phyloP scores from a whole-genome alignment of 2,797 vertebrate species.

The Hylomyscus alleni region DNA sequence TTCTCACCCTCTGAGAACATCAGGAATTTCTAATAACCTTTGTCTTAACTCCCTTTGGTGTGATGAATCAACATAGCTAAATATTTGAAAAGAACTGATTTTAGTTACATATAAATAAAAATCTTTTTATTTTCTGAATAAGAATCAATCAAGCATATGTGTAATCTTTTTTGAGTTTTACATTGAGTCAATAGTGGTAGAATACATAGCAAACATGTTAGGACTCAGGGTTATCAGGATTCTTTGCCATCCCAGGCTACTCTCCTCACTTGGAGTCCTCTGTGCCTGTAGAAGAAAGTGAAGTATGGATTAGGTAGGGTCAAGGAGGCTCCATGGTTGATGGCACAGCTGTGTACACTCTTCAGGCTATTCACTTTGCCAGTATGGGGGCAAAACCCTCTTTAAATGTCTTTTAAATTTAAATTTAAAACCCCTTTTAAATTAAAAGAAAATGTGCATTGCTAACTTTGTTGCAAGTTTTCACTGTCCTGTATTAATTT shows the following conservation, averaged over 20 bases:
- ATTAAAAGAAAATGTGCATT: neutral
- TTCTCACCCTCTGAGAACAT: constrained; percentile 21
- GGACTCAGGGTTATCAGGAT: neutral
- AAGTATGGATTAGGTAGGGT: neutral
- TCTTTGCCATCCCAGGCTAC: neutral
- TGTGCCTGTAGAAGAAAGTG: neutral
- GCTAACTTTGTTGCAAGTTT: neutral
- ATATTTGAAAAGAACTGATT: neutral
- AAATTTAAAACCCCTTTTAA: no score
- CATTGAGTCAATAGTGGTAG: neutral
- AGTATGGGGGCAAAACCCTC: neutral
- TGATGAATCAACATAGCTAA: neutral
- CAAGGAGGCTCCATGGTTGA: neutral
- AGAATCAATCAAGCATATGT: neutral
- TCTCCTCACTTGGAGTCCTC: neutral
- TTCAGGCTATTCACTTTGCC: neutral
- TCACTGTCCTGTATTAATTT: neutral
- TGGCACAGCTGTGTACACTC: neutral
- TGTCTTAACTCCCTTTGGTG: neutral
- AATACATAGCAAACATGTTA: constrained; percentile 16
- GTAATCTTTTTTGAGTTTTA: constrained; percentile 36
- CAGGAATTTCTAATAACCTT: neutral
- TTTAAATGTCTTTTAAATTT: no score
- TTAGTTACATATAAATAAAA: neutral
- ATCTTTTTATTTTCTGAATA: neutral